Base-by-base conservation (phyloP, 2,888 invertebrate species). In the Chloromyia formosa region DNA sequence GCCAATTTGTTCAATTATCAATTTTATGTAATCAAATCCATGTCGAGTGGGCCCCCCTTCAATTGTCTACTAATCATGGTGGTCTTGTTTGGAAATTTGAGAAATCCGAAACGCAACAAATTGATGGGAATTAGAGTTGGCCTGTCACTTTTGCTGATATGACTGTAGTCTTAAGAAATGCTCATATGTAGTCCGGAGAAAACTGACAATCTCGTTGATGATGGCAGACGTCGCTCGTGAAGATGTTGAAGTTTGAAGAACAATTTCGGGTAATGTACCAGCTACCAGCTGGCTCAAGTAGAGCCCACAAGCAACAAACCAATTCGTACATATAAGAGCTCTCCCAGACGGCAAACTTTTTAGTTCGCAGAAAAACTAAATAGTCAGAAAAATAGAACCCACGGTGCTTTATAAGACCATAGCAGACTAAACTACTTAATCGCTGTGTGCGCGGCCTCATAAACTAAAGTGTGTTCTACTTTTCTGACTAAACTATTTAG, bases 1-100 rank as follows among this genome's bases (percentile, higher is more conserved):
- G 62, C 62, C 62, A 62, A 62, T 62, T 60, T 40, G 61, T 61
- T 61, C 61, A 61, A 61, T 61, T 61, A 61, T 62, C 62, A 62
- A 62, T 4, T 62, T 62, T 62, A 1, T 18, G 62, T 40, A 62
- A 62, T 62, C 62, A 62, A 62, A 62, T 62, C 62, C 62, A 40
- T 62, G 35, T 62, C 22, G 27, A 62, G 62, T 40, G 27, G 40
- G 1, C 16, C 27, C 23, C 12, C 23, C 60, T 23, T 56, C 4
- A 56, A 60, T 14, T 23, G 60, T 3, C 27, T 3, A 4, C 14
- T 60, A 35, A 35, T 14, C 16, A 18, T 40, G 62, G 62, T 40
- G 62, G 62, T 62, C 62, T 40, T 62, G 35, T 27, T 14, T 14
- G 40, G 62, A 62, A 62, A 62, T 40, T 62, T 7, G 40, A 62